Base-by-base conservation (phyloP, 2,888 invertebrate genomes). In the Amaurobius ferox region DNA sequence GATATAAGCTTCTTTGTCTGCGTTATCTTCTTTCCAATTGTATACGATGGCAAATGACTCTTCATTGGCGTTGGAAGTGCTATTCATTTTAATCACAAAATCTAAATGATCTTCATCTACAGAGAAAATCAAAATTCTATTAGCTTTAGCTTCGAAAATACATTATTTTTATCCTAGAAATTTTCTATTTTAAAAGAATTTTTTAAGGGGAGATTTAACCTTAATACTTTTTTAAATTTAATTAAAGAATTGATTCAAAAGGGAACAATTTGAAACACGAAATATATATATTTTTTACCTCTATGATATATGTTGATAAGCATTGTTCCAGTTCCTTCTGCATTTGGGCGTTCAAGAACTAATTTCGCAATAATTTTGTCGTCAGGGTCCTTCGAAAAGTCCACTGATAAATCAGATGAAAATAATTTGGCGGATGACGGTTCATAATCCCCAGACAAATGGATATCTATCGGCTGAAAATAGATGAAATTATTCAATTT, bases 311-410 rank as follows among this genome's bases (percentile, higher is more conserved):
- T 44, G n/a, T 87, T 78, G 3, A 80, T 23, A 23, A 76, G n/a
- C 7, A 66, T 13, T n/a, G n/a, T 9, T 16, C 23, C 48, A 35
- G 28, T 74, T 30, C 32, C 61, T 61, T 29, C 55, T 23, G 44
- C 40, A 5, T 23, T 23, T 55, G 23, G 23, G 19, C 66, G 32
- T 68, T 81, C 87, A 7, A 87, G 0, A 6, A 44, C 40, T 0
- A 87, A 39, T 68, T 81, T 78, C 28, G 61, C 77, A 29, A 87
- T 78, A 0, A 87, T 23, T 39, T 81, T 87, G 26, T 87, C 87
- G 29, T 80, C 77, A n/a, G 87, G 81, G 64, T 81, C 39, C 66
- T 71, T 77, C 16, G 81, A 78, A 48, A 81, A 87, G 55, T 87
- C 87, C 29, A 76, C n/a, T 29, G 71, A 72, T 23, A 61, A 28